Evolutionary conservation across 2,888 invertebrate species (phyloP), one percentile per base, ranked within the genome.

Genomic region (Mycalesis mineus): DNA sequence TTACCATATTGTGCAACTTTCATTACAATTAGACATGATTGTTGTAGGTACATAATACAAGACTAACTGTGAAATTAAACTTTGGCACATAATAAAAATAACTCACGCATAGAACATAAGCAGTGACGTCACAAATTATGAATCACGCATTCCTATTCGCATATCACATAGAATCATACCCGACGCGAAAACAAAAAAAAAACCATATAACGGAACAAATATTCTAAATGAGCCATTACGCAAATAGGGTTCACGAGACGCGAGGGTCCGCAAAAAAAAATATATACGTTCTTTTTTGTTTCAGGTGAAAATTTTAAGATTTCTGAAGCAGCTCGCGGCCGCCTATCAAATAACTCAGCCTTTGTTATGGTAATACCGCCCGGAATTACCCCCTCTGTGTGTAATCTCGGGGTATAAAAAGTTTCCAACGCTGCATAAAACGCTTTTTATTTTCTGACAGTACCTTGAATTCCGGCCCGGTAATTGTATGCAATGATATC

Each of bases 321-420:
- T 72, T 69, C 60, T 57, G 53, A 60, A 65, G 62, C 62, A 59
- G 58, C 65, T 53, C 57, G 62, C 55, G 57, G 55, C 53, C 72
- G 74, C 74, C 82, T 80, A 81, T 84, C 84, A 82, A 83, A 85
- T 85, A 84, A 85, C 85, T 82, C 78, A 75, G 77, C 76, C 81
- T 85, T 86, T 86, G 85, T 86, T 82, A 87, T 85, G 86, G 77
- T 84, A 86, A 88, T 88, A 72, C 70, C 72, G 68, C 68, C 71
- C 72, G 62, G 78, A 84, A 86, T 86, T 82, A 84, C 81, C 76
- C 74, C 73, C 68, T 71, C 77, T 67, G 72, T 68, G 75, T 73
- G 78, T 78, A 80, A 82, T 80, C 80, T 79, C 68, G 71, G 68
- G 68, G 69, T 69, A 71, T 74, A 79, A 76, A 73, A 77, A 77